Conservation (phyloP, 1,140 invertebrate genomes). For the Aphidius gifuensis region DNA sequence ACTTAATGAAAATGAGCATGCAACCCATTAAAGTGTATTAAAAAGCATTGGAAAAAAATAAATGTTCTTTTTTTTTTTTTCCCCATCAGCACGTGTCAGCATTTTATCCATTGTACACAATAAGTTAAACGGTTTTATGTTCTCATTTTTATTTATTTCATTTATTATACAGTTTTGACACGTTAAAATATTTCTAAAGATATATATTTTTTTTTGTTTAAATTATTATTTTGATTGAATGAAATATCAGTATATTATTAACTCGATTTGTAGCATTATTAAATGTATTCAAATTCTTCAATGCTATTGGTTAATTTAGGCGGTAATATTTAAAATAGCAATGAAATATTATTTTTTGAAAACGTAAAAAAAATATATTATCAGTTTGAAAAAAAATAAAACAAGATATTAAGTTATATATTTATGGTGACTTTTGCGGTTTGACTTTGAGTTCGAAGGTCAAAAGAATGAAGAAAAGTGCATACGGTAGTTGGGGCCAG, state of each 20-base stretch:
- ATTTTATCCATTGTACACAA: conserved; percentile 15
- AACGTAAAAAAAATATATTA: no score
- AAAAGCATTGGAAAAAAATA: conserved; percentile 26
- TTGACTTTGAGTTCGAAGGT: not conserved
- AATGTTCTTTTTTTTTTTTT: not conserved
- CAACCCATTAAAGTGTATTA: conserved; percentile 51
- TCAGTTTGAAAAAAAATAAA: not conserved
- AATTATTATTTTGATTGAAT: no score
- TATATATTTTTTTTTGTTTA: no score
- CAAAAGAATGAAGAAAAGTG: not conserved
- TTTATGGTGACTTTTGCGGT: not conserved
- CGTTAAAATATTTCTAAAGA: no score
- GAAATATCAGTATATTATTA: no score
- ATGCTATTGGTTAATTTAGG: no score
- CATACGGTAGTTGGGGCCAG: not conserved
- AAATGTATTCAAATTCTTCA: no score
- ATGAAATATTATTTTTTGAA: no score
- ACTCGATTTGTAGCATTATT: no score
- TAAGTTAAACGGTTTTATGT: conserved; percentile 5
- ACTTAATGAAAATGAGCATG: conserved; percentile 54
- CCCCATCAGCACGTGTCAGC: conserved; percentile 13
- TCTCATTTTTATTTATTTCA: no score
- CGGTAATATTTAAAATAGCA: no score
- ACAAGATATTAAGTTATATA: not conserved
- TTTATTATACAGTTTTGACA: no score